Base-by-base conservation (phyloP, 2,888 invertebrate genomes). In the Noctua janthe region DNA sequence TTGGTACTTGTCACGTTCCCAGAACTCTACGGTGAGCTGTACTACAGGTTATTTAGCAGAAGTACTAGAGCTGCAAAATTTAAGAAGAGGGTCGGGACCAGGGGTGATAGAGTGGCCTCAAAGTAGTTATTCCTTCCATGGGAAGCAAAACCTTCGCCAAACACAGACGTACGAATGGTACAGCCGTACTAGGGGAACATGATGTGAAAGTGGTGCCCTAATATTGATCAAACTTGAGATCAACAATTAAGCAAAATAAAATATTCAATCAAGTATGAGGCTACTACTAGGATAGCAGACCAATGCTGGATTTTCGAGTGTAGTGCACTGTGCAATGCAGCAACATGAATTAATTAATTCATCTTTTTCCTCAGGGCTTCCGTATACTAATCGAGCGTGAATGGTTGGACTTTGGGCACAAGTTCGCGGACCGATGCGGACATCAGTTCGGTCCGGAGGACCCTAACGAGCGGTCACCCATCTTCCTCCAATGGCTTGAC, bases 321-420 rank as follows among this genome's bases (percentile, higher is more conserved):
- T 20, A 15, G 20, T 54, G 2, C 8, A 54, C 20, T 54, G 5
- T 62, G 11, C 5, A 47, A 35, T 29, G 2, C 11, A 74, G 2
- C n/a, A 17, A 66, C 23, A 62, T 51, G 23, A 49, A 51, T 74
- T n/a, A 0, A 49, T 56, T 29, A 1, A 43, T 69, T 49, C 5
- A 29, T 73, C 1, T 73, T 2, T 29, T 66, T 83, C 85, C 88
- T 88, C 94, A 99, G 99, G 99, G 99, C 84, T 99, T 99, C 96
- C 98, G 99, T 92, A 97, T 98, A 75, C 97, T 99, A 79, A 98
- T 99, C 78, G 99, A 99, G 96, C 98, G 99, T 81, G 99, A 99
- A 94, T 99, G 99, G 99, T 97, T 99, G 64, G 99, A 99, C 93
- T 99, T 99, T 96, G 99, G 99, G 0, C 99, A 99, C 97, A 99